Conservation (phyloP, 2,888 invertebrate genomes). For the Agrilus mali region DNA sequence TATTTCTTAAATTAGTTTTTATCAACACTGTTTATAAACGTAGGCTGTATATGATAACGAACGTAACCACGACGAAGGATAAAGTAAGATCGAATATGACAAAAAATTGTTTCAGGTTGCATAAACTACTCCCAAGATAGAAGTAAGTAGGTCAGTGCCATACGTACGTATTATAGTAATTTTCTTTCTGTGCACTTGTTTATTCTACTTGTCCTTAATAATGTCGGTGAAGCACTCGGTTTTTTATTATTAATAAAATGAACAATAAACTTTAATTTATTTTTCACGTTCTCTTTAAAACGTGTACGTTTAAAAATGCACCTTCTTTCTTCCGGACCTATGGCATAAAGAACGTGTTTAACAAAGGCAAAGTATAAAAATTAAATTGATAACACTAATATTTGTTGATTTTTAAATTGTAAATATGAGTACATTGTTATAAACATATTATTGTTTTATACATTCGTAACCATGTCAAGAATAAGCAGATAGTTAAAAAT, state of each 20-base stretch:
- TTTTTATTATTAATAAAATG: background rate
- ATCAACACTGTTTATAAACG: no score
- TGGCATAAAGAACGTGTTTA: background rate
- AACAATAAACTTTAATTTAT: background rate
- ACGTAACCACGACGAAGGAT: no score
- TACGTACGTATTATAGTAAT: conserved; percentile 1
- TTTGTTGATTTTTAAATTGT: no score
- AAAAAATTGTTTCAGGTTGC: no score
- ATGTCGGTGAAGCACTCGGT: background rate
- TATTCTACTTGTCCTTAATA: conserved; percentile 1
- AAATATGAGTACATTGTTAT: no score
- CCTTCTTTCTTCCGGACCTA: background rate
- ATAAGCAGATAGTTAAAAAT: conserved; percentile 1
- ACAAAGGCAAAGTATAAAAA: background rate
- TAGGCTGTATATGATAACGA: no score
- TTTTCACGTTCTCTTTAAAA: conserved; percentile 1
- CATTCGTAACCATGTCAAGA: no score
- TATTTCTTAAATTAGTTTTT: no score
- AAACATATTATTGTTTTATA: no score
- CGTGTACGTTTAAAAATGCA: background rate
- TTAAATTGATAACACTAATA: no score
- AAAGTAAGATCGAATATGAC: no score
- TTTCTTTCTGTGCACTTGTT: conserved; percentile 3
- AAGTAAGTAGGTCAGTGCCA: background rate
- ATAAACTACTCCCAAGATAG: no score